A percentile compares a stretch with the other conserved stretches of the same genome.
Evolutionary conservation across 2,797 vertebrate genomes (phyloP).

Genomic region (Syndactyla subalaris): DNA sequence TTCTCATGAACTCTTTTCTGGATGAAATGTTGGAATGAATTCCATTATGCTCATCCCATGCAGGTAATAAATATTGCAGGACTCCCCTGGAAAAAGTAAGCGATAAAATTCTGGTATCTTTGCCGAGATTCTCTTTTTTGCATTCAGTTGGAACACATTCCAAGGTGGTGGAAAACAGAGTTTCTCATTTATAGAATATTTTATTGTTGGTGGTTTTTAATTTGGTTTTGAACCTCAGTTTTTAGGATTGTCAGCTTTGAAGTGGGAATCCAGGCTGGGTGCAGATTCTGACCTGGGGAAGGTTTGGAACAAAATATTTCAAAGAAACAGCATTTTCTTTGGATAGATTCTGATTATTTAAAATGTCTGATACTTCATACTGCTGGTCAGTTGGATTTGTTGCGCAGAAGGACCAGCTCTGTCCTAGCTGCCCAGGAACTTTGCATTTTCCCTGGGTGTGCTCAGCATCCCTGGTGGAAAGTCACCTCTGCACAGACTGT

Average conservation of each 20-base stretch:
- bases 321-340: neutral
- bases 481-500: too few relatives aligned
- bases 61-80: conserved; percentile 36
- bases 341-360: neutral
- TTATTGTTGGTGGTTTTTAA: neutral
- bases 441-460: neutral
- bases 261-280: neutral
- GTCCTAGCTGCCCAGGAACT: neutral
- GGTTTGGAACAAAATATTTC: neutral
- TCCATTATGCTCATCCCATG: neutral
- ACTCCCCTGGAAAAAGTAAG: neutral
- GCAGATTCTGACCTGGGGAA: neutral
- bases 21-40: neutral
- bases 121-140: neutral
- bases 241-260: neutral
- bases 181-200: neutral
- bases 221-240: neutral
- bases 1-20: conserved; percentile 3
- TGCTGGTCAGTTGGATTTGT: neutral
- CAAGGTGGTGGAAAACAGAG: neutral
- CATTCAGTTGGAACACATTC: neutral
- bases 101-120: neutral
- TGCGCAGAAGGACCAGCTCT: neutral
- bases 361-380: neutral
- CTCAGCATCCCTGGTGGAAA: neutral